Evolutionary conservation across 2,113 vertebrate species (phyloP).

Genomic region (Neogale vison): DNA sequence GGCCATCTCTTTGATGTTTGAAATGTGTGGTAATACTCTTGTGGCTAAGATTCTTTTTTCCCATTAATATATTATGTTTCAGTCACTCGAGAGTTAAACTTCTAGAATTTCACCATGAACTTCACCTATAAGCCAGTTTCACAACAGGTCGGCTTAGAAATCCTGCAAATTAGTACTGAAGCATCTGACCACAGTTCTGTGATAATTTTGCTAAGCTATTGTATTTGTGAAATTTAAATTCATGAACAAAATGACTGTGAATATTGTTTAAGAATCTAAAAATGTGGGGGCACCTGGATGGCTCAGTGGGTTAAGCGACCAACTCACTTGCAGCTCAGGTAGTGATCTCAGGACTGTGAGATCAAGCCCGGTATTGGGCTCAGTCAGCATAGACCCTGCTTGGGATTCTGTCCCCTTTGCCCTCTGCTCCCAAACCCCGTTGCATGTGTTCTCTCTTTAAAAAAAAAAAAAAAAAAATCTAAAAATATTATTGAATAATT

Average conservation of each 20-base stretch:
- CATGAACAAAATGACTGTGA: not conserved
- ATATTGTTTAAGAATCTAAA: conserved; percentile 14
- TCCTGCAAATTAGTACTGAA: not conserved
- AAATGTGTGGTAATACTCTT: not conserved
- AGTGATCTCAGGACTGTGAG: not conserved
- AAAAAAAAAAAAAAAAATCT: not conserved
- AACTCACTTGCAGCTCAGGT: not conserved
- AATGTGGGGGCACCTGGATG: not conserved
- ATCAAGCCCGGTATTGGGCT: not conserved
- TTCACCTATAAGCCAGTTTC: not conserved
- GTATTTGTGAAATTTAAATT: not conserved
- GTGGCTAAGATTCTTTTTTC: not conserved
- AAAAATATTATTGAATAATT: conserved; percentile 4
- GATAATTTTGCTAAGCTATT: not conserved
- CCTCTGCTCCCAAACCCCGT: not conserved
- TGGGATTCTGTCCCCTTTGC: not conserved
- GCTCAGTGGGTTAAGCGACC: not conserved
- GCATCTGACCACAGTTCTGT: not conserved
- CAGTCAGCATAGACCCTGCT: not conserved
- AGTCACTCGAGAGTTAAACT: conserved; percentile 31
- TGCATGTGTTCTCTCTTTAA: not conserved
- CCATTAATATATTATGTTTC: not conserved
- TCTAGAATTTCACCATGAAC: not conserved
- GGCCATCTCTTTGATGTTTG: not conserved
- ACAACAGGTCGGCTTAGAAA: not conserved